Evolutionary conservation across 2,888 invertebrate species (phyloP), one percentile per base, ranked within the genome.

Genomic region (Agonopterix subpropinquella): DNA sequence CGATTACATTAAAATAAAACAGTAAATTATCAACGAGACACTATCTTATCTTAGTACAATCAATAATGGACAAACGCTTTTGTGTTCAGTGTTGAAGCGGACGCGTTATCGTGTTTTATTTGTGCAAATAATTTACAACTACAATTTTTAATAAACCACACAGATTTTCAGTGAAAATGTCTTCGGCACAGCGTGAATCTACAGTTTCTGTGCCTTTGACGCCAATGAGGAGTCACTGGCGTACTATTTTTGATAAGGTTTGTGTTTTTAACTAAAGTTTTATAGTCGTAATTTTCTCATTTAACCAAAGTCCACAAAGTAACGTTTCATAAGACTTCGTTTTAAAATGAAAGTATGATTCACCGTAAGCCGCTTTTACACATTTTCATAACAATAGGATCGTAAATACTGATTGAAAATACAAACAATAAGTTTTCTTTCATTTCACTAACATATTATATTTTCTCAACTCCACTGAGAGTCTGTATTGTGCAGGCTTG

Each of bases 231-330:
- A 80, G 83, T 9, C 89, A 89, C 61, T 90, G 89, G 90, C 73
- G 82, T 49, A 71, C 80, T 61, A 80, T 90, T 59, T 90, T 90
- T 61, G 80, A 84, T 57, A 89, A 89, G 81, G 90, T 89, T 5
- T 5, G 28, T 28, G 1, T 7, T 28, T 28, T 28, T 28, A 28
- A 28, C 5, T 28, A 28, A 5, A 28, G 1, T 28, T 4, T 7
- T 4, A 28, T 28, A 28, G 28, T 28, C 28, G 0, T 28, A 78
- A 44, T 36, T 50, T 42, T 13, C 39, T 42, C 39, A 13, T 13
- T 46, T n/a, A n/a, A n/a, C 11, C 39, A 39, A 10, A 39, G n/a
- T 39, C 3, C n/a, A 39, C n/a, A 39, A 39, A 9, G n/a, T 10
- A n/a, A 39, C 39, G 39, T 39, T 39, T 39, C 10, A 39, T 10